Conservation (phyloP, 35 echinoderm and acorn worm species). For the Stichopus chloronotus region DNA sequence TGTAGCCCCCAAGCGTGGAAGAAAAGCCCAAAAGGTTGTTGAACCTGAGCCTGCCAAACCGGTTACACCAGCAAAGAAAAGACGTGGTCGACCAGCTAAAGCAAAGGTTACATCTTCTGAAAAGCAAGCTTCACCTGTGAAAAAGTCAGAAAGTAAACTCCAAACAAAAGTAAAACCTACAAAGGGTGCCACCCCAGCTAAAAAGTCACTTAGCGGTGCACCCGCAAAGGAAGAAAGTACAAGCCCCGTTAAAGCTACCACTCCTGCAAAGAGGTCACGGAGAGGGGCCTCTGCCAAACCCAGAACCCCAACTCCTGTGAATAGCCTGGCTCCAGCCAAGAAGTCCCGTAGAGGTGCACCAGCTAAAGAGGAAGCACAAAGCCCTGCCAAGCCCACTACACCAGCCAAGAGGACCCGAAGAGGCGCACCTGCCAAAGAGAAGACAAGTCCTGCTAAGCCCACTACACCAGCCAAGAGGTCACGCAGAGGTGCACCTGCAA, state of each 20-base stretch:
- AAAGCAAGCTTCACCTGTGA: constrained; percentile 54
- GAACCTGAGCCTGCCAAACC: neutral
- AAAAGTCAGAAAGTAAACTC: constrained; percentile 37
- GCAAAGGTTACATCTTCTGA: neutral
- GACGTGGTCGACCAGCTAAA: constrained; percentile 12
- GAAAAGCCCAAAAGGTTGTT: constrained; percentile 4
- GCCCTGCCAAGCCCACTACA: constrained; percentile 42
- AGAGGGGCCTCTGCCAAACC: constrained; percentile 41
- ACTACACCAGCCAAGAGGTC: neutral
- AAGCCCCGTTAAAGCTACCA: constrained; percentile 58
- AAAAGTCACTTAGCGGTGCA: neutral
- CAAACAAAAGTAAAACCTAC: neutral
- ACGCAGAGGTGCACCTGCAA: neutral
- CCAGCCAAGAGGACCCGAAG: constrained; percentile 33
- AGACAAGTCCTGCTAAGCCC: constrained; percentile 28
- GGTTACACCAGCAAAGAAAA: constrained; percentile 49
- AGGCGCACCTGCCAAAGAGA: neutral
- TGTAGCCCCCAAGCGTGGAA: constrained; percentile 16
- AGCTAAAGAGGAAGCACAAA: constrained; percentile 1
- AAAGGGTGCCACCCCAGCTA: constrained; percentile 11
- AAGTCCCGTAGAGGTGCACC: constrained; percentile 36
- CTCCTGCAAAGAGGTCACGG: constrained; percentile 71
- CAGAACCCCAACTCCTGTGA: constrained; percentile 38
- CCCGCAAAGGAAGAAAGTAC: neutral
- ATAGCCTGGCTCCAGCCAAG: constrained; percentile 35